Conservation (phyloP, 2,797 vertebrate genomes). For the Poeciliopsis turneri region DNA sequence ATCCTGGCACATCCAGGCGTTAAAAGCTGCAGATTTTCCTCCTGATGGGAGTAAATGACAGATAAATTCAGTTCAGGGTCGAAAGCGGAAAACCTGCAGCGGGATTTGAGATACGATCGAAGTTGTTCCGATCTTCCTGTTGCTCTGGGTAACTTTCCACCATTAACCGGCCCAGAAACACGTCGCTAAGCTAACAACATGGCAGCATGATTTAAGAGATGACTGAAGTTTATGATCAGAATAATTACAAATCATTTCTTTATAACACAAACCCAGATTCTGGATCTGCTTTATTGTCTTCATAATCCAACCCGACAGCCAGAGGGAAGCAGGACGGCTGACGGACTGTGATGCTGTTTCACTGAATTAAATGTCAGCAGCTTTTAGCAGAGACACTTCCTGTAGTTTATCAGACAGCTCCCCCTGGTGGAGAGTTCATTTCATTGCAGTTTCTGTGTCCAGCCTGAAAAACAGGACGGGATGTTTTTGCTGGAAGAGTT, state of each 20-base stretch:
- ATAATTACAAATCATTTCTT: background rate
- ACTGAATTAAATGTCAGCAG: background rate
- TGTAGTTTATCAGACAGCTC: background rate
- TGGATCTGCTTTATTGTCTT: background rate
- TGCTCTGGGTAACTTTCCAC: constrained; percentile 1
- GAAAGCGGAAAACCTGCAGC: constrained; percentile 1
- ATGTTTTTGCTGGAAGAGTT: background rate
- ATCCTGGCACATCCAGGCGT: background rate
- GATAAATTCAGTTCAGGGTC: background rate
- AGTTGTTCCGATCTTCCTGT: background rate
- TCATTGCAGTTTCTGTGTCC: background rate
- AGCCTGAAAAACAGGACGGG: background rate
- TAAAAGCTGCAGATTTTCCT: background rate
- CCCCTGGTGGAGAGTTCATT: background rate
- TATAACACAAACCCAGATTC: background rate
- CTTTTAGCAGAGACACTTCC: background rate
- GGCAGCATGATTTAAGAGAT: background rate
- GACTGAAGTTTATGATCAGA: background rate
- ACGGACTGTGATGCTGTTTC: background rate
- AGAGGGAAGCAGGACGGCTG: background rate
- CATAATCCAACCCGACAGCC: background rate
- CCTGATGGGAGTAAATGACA: background rate
- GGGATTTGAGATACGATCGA: background rate
- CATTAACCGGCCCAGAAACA: background rate
- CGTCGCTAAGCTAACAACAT: background rate